Conservation (phyloP, 2,797 vertebrate genomes). For the Rhinoraja longicauda region DNA sequence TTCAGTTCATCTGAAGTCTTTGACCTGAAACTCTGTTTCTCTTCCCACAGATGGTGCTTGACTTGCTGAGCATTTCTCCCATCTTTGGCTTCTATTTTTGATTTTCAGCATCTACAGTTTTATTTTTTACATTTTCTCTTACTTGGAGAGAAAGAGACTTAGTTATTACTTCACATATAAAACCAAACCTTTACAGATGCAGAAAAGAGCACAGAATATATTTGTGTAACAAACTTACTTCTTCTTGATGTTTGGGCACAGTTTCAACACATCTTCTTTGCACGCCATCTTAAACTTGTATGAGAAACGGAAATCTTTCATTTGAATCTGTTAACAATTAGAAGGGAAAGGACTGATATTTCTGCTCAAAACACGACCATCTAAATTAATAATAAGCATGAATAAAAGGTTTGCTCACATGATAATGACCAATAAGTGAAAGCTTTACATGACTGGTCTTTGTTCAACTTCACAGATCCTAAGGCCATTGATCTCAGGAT, state of each 20-base stretch:
- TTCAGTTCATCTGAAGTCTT: too few species aligned
- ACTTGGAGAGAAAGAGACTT: too few species aligned
- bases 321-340: conserved; percentile 71
- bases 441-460: background rate
- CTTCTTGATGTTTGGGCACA: conserved; percentile 96
- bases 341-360: background rate
- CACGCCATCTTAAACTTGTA: conserved; percentile 99
- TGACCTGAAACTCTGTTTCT: too few species aligned
- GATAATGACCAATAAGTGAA: background rate
- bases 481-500: background rate
- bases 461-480: background rate
- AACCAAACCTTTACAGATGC: background rate
- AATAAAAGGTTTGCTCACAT: background rate
- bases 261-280: conserved; percentile 93
- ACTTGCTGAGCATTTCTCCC: too few species aligned
- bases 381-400: background rate
- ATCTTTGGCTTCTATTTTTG: too few species aligned
- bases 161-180: background rate
- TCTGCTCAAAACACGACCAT: background rate
- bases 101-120: too few species aligned
- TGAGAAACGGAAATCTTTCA: conserved; percentile 95
- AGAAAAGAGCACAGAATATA: background rate
- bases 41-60: too few species aligned
- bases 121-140: too few species aligned
- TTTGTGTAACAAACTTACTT: conserved; percentile 65